Evolutionary conservation across 2,797 vertebrate species (phyloP), one percentile per base, ranked within the genome.

Genomic region (Melanotaenia maccullochi): DNA sequence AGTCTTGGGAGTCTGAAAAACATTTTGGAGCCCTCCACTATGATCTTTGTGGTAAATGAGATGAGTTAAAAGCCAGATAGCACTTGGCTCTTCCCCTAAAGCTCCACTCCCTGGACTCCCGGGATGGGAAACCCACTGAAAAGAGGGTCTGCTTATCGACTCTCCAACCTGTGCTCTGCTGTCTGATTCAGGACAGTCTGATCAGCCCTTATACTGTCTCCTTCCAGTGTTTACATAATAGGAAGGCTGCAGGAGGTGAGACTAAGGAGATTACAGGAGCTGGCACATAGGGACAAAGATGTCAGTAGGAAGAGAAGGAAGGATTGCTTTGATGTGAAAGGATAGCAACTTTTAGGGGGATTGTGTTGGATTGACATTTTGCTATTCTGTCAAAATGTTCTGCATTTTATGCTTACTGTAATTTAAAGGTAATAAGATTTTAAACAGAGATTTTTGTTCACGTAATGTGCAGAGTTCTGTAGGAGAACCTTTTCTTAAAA

Each of bases 221-320:
- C 78, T 65, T 70, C 69, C 65, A 9, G 63, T 40, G 75, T 85
- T 92, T 90, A 84, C 82, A 70, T 91, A 92, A 91, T 28, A 73
- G 57, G 49, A 62, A 55, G 68, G 60, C 81, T 75, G 78, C 81
- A 78, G 81, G 88, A 81, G 85, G 80, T 69, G 71, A 42, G 81
- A 69, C 84, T 91, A 87, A 91, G 69, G 68, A 75, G 92, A 94
- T 93, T 93, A 94, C 75, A 79, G 72, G 66, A 82, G 74, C 67
- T 87, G 89, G 85, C 70, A 84, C 40, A 59, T 28, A 25, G 58
- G 52, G 55, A 83, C 70, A 65, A 77, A 75, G 60, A 73, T 63
- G 63, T 74, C 35, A 9, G 59, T 49, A 24, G 62, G 36, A 68
- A 85, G 76, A 84, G 44, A 71, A 30, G 22, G 36, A 49, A 67